Conservation (phyloP, 2,113 vertebrate species). For the Malurus elegans region DNA sequence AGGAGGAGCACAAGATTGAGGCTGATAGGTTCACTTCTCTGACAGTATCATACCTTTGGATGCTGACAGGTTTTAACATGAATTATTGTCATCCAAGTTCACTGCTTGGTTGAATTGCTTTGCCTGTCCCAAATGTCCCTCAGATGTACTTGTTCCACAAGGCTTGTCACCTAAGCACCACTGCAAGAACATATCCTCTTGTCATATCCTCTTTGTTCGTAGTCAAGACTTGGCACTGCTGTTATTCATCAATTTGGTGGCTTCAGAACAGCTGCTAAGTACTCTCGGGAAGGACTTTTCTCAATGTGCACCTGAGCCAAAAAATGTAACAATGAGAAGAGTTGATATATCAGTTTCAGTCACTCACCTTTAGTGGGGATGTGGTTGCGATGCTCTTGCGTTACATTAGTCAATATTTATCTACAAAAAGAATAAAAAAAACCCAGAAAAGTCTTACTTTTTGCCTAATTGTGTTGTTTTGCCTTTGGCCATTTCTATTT, state of each 20-base stretch:
- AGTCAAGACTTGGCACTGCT: slow-evolving; percentile 9
- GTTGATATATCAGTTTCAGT: background rate
- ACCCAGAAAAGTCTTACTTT: background rate
- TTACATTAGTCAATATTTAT: background rate
- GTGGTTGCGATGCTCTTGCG: background rate
- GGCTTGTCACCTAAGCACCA: slow-evolving; percentile 28
- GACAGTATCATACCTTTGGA: background rate
- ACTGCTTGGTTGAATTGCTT: slow-evolving; percentile 17
- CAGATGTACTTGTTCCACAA: slow-evolving; percentile 50
- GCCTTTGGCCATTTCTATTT: slow-evolving; percentile 22
- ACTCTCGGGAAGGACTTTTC: background rate
- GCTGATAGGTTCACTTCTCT: slow-evolving; percentile 3
- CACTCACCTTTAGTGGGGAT: background rate
- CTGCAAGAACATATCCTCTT: slow-evolving; percentile 11
- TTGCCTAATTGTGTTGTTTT: background rate
- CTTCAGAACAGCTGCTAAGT: slow-evolving; percentile 8
- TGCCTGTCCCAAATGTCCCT: slow-evolving; percentile 9
- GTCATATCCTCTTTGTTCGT: background rate
- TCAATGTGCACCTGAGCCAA: slow-evolving; percentile 3
- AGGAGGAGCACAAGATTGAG: background rate
- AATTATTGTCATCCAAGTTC: slow-evolving; percentile 27
- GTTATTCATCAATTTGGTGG: slow-evolving; percentile 31
- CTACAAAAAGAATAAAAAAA: background rate
- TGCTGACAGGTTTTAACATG: slow-evolving; percentile 14
- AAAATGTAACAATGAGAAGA: background rate